These are phyloP conservation scores for Leptoclinus maculatus DNA, from an alignment of 2,797 vertebrate genomes.

Conservation along the genomic window DNA sequence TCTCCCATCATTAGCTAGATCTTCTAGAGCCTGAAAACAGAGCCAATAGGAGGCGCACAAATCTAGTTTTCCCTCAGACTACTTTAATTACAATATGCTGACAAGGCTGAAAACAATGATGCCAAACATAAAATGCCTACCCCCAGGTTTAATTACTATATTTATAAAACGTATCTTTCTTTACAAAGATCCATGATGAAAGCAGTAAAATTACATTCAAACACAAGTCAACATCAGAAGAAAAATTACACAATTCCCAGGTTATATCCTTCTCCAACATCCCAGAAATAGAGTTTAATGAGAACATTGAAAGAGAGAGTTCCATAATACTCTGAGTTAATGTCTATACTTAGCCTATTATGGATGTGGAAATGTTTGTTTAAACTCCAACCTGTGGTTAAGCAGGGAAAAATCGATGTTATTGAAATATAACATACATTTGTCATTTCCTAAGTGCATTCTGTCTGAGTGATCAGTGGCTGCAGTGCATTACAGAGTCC, in stretches of 20 bases:
- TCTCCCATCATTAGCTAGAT: too few species aligned
- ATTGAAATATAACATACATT: conserved; percentile 74
- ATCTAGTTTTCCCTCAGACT: not conserved
- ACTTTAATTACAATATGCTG: not conserved
- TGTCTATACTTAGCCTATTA: conserved; percentile 5
- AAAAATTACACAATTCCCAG: not conserved
- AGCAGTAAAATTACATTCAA: not conserved
- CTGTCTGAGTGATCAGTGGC: conserved; percentile 69
- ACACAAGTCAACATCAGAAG: not conserved
- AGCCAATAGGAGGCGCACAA: too few species aligned
- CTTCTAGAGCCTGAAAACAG: too few species aligned
- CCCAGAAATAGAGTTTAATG: not conserved
- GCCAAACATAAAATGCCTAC: not conserved
- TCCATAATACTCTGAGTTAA: conserved; percentile 7
- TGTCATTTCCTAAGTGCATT: conserved; percentile 73
- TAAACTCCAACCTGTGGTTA: conserved; percentile 61
- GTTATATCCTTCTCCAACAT: not conserved
- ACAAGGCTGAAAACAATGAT: not conserved
- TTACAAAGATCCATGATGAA: not conserved
- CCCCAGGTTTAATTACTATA: not conserved
- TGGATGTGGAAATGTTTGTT: conserved; percentile 25
- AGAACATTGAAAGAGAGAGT: not conserved
- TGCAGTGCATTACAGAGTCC: conserved; percentile 63
- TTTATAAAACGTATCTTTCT: not conserved
- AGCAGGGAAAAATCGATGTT: conserved; percentile 65